Evolutionary conservation across 2,113 vertebrate genomes (phyloP), one percentile per base, ranked within the genome.

Genomic region (Solea solea): DNA sequence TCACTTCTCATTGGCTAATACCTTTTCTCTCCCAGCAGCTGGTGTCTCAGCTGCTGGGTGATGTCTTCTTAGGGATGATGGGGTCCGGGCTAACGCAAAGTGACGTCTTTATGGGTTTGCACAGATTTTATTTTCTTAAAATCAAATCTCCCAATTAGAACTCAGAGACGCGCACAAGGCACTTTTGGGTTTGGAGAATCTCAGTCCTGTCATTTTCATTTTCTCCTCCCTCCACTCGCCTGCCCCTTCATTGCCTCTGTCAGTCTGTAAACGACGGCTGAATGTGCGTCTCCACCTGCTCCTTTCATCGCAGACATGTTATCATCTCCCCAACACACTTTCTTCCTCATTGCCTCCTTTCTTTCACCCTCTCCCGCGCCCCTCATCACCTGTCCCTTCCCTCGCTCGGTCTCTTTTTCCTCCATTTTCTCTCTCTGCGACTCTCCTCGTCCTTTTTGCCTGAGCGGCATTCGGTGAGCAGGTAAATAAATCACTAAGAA

Each of bases 401-500:
- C 27, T 27, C 64, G 3, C 13, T 11, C 16, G 54, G 34, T 46
- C 9, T 50, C 51, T 62, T 44, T 69, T 66, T 53, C 63, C 62
- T 58, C 63, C 63, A 53, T 78, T 86, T 75, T 78, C 63, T 54
- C 73, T 80, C 80, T 44, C 64, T 67, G 79, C 68, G 8, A 13
- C 74, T 69, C 74, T 58, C 44, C 52, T 78, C 49, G 34, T 87
- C 78, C 77, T 79, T 83, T 73, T 86, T 76, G 84, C 79, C 78
- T 88, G 85, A 87, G 73, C 71, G 70, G 69, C 78, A 70, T 73
- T 80, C 68, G 72, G 80, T 41, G 79, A 86, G 87, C 90, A 88
- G 90, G 90, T 90, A 89, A 92, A 93, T 93, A 92, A 93, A 94
- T 93, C 91, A 93, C 90, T 48, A 78, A 92, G 90, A 83, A 87